Evolutionary conservation across 2,113 vertebrate genomes (phyloP).

Genomic region (Larimichthys polyactis): DNA sequence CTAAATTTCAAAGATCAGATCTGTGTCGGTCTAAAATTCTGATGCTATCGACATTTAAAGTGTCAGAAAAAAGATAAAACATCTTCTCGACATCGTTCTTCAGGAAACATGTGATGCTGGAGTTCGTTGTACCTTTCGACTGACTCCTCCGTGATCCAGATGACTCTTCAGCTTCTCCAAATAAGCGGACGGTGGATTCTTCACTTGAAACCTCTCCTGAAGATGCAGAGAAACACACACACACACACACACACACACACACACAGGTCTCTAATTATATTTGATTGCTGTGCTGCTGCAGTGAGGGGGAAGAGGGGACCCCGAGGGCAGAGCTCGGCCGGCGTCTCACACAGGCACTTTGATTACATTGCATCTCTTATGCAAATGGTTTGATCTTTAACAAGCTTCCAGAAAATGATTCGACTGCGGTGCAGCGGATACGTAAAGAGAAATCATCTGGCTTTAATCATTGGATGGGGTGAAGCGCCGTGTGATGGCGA

Average conservation of each 20-base stretch:
- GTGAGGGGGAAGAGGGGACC: background rate
- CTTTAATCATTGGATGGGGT: background rate
- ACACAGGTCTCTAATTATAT: conserved; percentile 27
- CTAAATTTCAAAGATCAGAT: too few species aligned
- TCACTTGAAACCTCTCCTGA: conserved; percentile 95
- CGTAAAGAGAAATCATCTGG: too few species aligned
- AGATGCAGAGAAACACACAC: conserved; percentile 32
- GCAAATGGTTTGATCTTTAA: conserved; percentile 34
- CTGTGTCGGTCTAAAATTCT: too few species aligned
- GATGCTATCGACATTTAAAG: too few species aligned
- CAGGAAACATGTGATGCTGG: background rate
- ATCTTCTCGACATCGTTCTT: background rate
- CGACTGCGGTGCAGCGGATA: background rate
- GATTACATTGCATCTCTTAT: conserved; percentile 48
- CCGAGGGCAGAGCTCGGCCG: conserved; percentile 29
- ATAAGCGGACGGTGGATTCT: conserved; percentile 92
- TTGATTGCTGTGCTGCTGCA: conserved; percentile 32
- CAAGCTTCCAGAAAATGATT: conserved; percentile 6
- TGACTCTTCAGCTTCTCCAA: conserved; percentile 92
- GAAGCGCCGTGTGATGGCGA: background rate
- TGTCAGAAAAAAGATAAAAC: background rate
- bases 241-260: conserved; percentile 16
- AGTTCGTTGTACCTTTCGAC: conserved; percentile 86
- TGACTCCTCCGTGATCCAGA: conserved; percentile 89
- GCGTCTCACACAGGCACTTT: too few species aligned